Conservation (phyloP, 2,888 invertebrate genomes). For the Crocallis elinguaria region DNA sequence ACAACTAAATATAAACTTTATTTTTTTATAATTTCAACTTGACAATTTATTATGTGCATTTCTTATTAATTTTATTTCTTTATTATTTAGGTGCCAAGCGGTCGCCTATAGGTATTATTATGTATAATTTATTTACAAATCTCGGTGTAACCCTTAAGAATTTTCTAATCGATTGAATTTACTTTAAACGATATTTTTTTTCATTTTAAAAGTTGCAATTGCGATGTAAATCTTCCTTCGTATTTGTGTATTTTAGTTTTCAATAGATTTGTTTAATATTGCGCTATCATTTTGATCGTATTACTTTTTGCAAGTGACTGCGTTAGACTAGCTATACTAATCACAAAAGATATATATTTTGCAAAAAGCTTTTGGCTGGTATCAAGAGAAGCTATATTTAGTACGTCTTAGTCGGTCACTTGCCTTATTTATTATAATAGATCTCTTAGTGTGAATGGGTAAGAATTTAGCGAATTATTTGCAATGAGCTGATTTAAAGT, state of each 20-base stretch:
- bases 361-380: not conserved
- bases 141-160: no score
- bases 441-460: constrained; percentile 24
- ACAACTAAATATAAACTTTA: constrained; percentile 1
- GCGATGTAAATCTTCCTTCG: not conserved
- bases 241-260: not conserved
- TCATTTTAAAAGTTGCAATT: no score
- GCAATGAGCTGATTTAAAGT: constrained; percentile 72
- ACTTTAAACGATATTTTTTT: not conserved
- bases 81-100: not conserved
- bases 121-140: not conserved
- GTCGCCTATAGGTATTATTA: no score
- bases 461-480: constrained; percentile 53
- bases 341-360: constrained; percentile 2
- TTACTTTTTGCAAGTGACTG: constrained; percentile 10
- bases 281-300: not conserved
- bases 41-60: constrained; percentile 7
- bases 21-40: constrained; percentile 5
- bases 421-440: constrained; percentile 13
- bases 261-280: not conserved
- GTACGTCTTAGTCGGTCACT: not conserved
- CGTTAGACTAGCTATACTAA: not conserved
- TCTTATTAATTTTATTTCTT: constrained; percentile 19
- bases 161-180: no score
- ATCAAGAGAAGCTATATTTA: not conserved